phyloP scores from a whole-genome alignment of 2,113 vertebrate genomes.

The Mustela lutreola region DNA sequence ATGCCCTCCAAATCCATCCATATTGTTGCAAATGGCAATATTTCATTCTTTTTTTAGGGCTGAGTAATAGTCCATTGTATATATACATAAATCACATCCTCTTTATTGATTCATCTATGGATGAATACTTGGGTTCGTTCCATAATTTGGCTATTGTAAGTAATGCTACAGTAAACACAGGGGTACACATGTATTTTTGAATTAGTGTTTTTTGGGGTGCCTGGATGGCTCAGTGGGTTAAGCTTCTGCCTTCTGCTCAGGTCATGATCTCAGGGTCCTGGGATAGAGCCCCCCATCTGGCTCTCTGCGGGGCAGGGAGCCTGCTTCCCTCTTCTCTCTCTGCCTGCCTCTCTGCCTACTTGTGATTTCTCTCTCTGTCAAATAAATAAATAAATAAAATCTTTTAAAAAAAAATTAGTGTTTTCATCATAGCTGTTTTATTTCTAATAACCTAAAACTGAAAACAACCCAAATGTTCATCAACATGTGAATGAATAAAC shows the following conservation, averaged over 20 bases:
- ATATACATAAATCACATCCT: background rate
- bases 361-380: too few species aligned
- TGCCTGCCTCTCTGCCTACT: too few species aligned
- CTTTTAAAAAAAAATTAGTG: background rate
- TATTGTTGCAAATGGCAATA: background rate
- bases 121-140: background rate
- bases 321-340: too few species aligned
- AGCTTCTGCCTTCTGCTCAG: too few species aligned
- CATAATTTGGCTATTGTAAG: background rate
- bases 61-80: background rate
- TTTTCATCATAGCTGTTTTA: background rate
- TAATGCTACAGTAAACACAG: background rate
- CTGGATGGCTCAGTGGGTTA: too few species aligned
- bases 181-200: background rate
- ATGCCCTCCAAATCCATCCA: background rate
- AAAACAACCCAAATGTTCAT: background rate
- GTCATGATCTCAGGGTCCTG: too few species aligned
- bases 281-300: too few species aligned
- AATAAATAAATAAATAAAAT: too few species aligned
- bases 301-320: too few species aligned
- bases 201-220: background rate
- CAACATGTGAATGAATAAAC: conserved; percentile 3
- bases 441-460: background rate
- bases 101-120: background rate
- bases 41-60: background rate